phyloP scores from a whole-genome alignment of 1,140 invertebrate genomes.

The Aethina tumida region DNA sequence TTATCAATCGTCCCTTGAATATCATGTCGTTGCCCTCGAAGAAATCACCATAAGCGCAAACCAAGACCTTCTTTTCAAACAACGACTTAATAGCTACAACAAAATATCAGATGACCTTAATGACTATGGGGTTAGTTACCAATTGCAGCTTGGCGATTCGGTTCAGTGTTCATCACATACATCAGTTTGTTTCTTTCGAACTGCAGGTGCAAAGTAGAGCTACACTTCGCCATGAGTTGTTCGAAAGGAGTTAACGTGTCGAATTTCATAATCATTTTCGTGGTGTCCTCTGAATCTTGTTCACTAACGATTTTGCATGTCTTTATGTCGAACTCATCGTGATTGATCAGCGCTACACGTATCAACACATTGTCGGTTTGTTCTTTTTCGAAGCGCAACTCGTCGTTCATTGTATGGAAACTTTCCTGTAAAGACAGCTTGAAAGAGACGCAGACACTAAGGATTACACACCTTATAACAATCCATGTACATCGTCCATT shows the following conservation, averaged over 20 bases:
- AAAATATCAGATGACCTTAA: not conserved
- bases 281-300: not conserved
- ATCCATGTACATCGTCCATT: slow-evolving; percentile 28
- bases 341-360: no score
- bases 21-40: slow-evolving; percentile 26
- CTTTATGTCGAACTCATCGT: no score
- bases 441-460: not conserved
- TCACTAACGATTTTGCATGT: not conserved
- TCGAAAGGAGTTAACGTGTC: slow-evolving; percentile 48
- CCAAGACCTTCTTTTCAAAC: slow-evolving; percentile 46
- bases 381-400: no score
- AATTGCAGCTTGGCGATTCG: not conserved
- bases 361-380: no score
- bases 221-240: slow-evolving; percentile 50
- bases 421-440: slow-evolving; percentile 4
- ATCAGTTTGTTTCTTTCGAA: slow-evolving; percentile 46
- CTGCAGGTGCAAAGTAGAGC: slow-evolving; percentile 46
- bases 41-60: slow-evolving; percentile 48
- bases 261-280: slow-evolving; percentile 43
- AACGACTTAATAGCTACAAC: slow-evolving; percentile 43
- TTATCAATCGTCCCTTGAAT: slow-evolving; percentile 23
- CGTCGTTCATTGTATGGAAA: no score
- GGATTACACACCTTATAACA: slow-evolving; percentile 21
- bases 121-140: not conserved
- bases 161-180: slow-evolving; percentile 35